A percentile compares a stretch with the other conserved stretches of the same genome.
phyloP scores from a whole-genome alignment of 37 sponge, comb jelly and placozoan species.

The Oscarella lobularis region DNA sequence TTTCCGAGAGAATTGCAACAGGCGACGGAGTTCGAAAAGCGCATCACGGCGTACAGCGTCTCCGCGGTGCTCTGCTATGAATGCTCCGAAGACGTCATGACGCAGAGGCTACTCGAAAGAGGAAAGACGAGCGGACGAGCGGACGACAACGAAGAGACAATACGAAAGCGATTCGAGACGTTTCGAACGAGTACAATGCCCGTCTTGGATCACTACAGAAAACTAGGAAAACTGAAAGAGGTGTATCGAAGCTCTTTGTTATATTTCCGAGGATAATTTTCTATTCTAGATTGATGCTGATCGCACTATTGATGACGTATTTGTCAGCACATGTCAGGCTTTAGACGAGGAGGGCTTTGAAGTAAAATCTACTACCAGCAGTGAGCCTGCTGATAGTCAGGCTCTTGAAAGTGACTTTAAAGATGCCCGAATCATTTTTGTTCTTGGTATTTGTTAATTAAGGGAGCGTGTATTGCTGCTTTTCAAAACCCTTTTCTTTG shows the following conservation, averaged over 20 bases:
- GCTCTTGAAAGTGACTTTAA: too few species aligned
- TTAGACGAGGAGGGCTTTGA: background rate
- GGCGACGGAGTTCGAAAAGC: slow-evolving; percentile 42
- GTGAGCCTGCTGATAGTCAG: too few species aligned
- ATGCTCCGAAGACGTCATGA: slow-evolving; percentile 70
- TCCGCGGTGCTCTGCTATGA: slow-evolving; percentile 66
- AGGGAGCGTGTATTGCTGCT: background rate
- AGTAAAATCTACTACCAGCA: background rate
- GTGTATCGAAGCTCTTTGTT: slow-evolving; percentile 9
- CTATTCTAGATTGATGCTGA: slow-evolving; percentile 5
- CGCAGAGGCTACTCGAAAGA: slow-evolving; percentile 38
- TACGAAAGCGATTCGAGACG: slow-evolving; percentile 49
- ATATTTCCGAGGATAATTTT: too few species aligned
- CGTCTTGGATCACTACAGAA: slow-evolving; percentile 40
- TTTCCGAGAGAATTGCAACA: slow-evolving; percentile 68
- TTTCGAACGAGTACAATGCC: slow-evolving; percentile 47
- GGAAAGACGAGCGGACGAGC: slow-evolving; percentile 9
- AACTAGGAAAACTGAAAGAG: slow-evolving; percentile 21
- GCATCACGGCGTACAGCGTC: slow-evolving; percentile 32
- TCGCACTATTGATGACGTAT: background rate
- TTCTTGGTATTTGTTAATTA: background rate
- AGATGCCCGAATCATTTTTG: background rate
- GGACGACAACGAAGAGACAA: slow-evolving; percentile 81
- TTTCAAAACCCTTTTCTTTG: too few species aligned
- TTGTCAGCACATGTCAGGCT: background rate